Conservation (phyloP, 2,888 invertebrate species). For the Rhamnusium bicolor region DNA sequence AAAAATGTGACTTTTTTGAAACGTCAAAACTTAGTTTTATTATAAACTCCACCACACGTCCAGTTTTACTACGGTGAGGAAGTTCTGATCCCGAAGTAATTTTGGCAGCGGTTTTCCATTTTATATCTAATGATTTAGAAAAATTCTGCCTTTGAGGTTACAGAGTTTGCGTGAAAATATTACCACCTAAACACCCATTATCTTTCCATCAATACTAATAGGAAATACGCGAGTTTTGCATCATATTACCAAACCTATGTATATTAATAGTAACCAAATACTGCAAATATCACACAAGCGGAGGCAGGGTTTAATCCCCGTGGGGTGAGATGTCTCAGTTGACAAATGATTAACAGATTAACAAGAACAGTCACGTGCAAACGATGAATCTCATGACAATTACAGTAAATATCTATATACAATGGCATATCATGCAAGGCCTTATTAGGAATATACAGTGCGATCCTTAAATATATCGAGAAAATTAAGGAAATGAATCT, state of each 20-base stretch:
- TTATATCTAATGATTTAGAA: no score
- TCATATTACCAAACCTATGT: constrained; percentile 5
- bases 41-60: no score
- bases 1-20: no score
- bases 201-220: neutral
- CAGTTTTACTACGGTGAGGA: no score
- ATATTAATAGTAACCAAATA: constrained; percentile 6
- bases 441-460: neutral
- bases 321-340: neutral
- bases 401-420: no score
- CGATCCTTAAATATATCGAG: neutral
- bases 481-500: no score
- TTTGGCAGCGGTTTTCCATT: no score
- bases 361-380: constrained; percentile 8
- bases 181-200: no score
- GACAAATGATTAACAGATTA: constrained; percentile 7
- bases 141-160: no score
- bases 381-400: neutral
- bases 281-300: neutral
- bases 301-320: neutral
- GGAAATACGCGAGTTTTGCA: neutral
- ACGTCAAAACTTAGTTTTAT: no score
- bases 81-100: no score
- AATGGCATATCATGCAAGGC: neutral
- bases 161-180: no score